Evolutionary conservation across 2,888 invertebrate species (phyloP).

Genomic region (Pammene aurita): DNA sequence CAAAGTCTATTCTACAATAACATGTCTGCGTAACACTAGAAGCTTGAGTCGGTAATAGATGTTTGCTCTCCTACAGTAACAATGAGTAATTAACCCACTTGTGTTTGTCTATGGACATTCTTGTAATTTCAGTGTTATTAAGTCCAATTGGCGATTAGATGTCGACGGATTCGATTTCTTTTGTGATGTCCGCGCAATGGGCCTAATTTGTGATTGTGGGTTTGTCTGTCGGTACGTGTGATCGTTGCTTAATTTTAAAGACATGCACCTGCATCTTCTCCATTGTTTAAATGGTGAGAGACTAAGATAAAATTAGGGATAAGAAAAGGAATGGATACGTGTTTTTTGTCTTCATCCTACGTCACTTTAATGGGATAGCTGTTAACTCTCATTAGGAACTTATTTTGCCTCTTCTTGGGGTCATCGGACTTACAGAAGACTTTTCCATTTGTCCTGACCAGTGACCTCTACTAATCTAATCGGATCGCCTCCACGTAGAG

Average conservation of each 20-base stretch:
- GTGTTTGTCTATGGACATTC: conserved; percentile 25
- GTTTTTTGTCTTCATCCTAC: background rate
- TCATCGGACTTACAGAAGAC: too few species aligned
- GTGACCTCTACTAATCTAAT: too few species aligned
- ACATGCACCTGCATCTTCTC: background rate
- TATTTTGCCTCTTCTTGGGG: too few species aligned
- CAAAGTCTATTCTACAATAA: background rate
- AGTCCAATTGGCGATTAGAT: conserved; percentile 30
- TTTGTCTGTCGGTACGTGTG: background rate
- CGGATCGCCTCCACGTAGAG: too few species aligned
- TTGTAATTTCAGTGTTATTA: conserved; percentile 23
- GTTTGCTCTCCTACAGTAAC: conserved; percentile 21
- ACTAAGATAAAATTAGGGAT: background rate
- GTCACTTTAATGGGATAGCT: too few species aligned
- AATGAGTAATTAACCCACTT: conserved; percentile 34
- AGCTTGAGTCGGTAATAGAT: conserved; percentile 1
- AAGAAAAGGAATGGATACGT: background rate
- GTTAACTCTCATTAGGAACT: too few species aligned
- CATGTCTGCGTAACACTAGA: background rate
- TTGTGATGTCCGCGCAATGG: conserved; percentile 11
- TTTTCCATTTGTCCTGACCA: too few species aligned
- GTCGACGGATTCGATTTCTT: conserved; percentile 21
- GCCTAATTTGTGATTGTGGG: background rate
- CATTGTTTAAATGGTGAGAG: background rate
- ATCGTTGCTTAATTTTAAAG: background rate